These are phyloP conservation scores for Sminthurinus aureus DNA, from an alignment of 2,888 invertebrate species.

Conservation along the genomic window DNA sequence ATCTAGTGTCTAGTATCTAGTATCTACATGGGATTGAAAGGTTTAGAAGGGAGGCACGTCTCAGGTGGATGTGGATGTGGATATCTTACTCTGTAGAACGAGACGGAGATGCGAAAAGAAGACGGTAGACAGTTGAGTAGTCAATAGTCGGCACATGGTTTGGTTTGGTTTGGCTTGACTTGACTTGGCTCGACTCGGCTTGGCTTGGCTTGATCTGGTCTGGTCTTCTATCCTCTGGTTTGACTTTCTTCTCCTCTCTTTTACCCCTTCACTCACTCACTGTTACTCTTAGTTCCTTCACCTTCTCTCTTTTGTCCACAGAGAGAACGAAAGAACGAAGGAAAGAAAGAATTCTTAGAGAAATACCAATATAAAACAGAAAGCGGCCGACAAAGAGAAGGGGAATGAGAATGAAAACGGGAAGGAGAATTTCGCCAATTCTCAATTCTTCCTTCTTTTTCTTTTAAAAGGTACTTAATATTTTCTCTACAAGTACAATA, in stretches of 20 bases:
- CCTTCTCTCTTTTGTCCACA: too few relatives aligned
- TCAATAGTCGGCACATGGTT: neutral
- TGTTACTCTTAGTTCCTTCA: too few relatives aligned
- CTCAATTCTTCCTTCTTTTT: neutral
- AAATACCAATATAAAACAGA: neutral
- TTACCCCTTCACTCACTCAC: too few relatives aligned
- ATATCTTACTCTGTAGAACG: neutral
- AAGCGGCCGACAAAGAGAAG: neutral
- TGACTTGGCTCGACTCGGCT: neutral
- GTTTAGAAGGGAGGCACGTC: slow-evolving; percentile 23
- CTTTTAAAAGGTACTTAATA: too few relatives aligned
- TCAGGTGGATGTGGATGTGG: slow-evolving; percentile 1
- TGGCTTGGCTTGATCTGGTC: too few relatives aligned
- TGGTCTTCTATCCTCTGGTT: neutral
- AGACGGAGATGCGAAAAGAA: too few relatives aligned
- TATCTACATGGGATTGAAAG: neutral
- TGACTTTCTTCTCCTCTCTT: neutral
- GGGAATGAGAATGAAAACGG: neutral
- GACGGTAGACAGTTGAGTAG: too few relatives aligned
- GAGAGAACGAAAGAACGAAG: too few relatives aligned
- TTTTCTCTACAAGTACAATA: too few relatives aligned
- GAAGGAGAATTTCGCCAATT: neutral
- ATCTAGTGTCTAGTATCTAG: too few relatives aligned
- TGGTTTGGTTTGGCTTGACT: too few relatives aligned
- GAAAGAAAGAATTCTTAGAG: too few relatives aligned